Evolutionary conservation across 35 echinoderm and acorn worm genomes (phyloP).

Genomic region (Chiridota heheva): DNA sequence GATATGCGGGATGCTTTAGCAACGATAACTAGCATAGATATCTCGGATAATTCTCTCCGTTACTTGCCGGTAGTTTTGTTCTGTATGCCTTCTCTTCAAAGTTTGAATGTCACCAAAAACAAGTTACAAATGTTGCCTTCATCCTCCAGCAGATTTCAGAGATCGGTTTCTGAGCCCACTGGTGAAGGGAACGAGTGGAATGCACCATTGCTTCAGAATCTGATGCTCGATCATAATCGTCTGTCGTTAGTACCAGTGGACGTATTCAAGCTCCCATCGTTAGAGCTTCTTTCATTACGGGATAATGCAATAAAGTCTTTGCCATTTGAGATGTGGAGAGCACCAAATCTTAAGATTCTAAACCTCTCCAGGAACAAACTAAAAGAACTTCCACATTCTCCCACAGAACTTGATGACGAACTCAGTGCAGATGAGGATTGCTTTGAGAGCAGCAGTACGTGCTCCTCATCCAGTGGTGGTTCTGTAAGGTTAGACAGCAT

Average conservation of each 20-base stretch:
- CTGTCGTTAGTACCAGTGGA: conserved; percentile 54
- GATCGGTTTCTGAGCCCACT: conserved; percentile 8
- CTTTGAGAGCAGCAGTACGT: conserved; percentile 2
- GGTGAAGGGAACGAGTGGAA: conserved; percentile 51
- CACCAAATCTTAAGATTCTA: conserved; percentile 76
- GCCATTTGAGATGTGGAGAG: conserved; percentile 96
- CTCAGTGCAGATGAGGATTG: background rate
- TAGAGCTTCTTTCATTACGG: conserved; percentile 59
- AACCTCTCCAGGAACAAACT: conserved; percentile 77
- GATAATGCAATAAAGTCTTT: conserved; percentile 61
- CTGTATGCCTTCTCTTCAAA: conserved; percentile 82
- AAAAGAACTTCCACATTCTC: conserved; percentile 68
- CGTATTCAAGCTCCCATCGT: conserved; percentile 63
- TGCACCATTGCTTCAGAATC: conserved; percentile 58
- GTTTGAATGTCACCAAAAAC: conserved; percentile 77
- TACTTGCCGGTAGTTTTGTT: conserved; percentile 76
- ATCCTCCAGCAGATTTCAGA: background rate
- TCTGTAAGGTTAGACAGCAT: too few relatives aligned
- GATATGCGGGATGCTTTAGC: conserved; percentile 53
- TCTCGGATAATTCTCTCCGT: conserved; percentile 82
- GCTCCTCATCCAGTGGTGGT: conserved; percentile 4
- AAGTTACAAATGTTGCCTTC: conserved; percentile 75
- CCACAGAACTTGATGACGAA: conserved; percentile 22
- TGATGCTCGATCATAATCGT: conserved; percentile 74
- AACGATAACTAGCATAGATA: conserved; percentile 81